Evolutionary conservation across 1,140 invertebrate species (phyloP).

Genomic region (Rhagoletis pomonella): DNA sequence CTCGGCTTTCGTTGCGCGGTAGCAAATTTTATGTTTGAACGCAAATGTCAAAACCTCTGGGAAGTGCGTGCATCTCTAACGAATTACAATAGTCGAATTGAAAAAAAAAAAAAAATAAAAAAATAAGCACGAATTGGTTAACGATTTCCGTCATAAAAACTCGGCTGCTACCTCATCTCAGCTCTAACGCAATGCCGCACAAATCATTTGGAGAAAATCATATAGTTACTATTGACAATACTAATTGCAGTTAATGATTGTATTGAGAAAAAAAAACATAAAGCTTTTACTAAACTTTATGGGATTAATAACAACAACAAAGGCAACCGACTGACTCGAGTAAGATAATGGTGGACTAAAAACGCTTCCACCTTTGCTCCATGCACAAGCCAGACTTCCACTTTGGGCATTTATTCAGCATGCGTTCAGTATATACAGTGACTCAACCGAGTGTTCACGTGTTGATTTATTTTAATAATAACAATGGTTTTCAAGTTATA

Average conservation of each 20-base stretch:
- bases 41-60: not conserved
- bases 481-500: too few relatives aligned
- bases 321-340: not conserved
- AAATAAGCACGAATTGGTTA: not conserved
- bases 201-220: not conserved
- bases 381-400: not conserved
- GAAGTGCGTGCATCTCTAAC: not conserved
- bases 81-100: not conserved
- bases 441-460: too few relatives aligned
- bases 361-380: not conserved
- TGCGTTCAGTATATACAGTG: too few relatives aligned
- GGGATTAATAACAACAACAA: not conserved
- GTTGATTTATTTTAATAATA: too few relatives aligned
- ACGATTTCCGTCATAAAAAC: not conserved
- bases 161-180: not conserved
- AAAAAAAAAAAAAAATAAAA: not conserved
- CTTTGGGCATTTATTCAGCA: not conserved
- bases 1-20: not conserved
- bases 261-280: not conserved
- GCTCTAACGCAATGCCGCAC: not conserved
- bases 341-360: not conserved
- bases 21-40: not conserved
- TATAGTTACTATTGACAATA: not conserved
- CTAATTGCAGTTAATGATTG: constrained; percentile 1
- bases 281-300: not conserved